These are phyloP conservation scores for Bombus terrestris DNA, from an alignment of 1,140 invertebrate species.

Conservation along the genomic window DNA sequence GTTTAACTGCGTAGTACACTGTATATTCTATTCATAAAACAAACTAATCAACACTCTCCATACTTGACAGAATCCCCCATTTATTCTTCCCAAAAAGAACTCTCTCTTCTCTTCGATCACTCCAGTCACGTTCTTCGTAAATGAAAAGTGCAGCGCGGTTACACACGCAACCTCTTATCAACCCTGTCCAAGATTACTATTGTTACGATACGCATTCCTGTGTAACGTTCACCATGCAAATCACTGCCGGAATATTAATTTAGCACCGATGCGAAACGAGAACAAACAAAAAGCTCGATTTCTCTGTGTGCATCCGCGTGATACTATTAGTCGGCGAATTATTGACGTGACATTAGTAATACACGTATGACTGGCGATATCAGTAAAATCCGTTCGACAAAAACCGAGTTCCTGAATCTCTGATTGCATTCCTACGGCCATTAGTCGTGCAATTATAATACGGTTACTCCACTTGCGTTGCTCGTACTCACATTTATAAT, in stretches of 20 bases:
- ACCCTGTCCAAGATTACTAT: neutral
- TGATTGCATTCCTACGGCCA: slow-evolving; percentile 18
- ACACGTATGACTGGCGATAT: neutral
- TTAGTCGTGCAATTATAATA: slow-evolving; percentile 17
- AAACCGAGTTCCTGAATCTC: neutral
- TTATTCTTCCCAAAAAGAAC: neutral
- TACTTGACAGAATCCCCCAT: too few relatives aligned
- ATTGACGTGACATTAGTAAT: neutral
- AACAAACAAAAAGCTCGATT: neutral
- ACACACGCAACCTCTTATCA: neutral
- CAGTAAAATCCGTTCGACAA: neutral
- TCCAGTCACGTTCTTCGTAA: neutral
- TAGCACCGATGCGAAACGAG: neutral
- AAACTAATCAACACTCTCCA: too few relatives aligned
- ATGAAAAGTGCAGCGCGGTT: neutral
- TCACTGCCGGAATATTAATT: slow-evolving; percentile 8
- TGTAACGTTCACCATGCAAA: neutral
- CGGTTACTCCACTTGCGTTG: neutral
- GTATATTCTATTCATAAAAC: too few relatives aligned
- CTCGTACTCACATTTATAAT: slow-evolving; percentile 4
- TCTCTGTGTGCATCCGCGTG: neutral
- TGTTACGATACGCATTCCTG: neutral
- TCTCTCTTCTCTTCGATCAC: neutral
- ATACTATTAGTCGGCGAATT: slow-evolving; percentile 17
- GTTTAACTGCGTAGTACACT: too few relatives aligned